Conservation (phyloP, 2,113 vertebrate genomes). For the Trichomycterus rosablanca region DNA sequence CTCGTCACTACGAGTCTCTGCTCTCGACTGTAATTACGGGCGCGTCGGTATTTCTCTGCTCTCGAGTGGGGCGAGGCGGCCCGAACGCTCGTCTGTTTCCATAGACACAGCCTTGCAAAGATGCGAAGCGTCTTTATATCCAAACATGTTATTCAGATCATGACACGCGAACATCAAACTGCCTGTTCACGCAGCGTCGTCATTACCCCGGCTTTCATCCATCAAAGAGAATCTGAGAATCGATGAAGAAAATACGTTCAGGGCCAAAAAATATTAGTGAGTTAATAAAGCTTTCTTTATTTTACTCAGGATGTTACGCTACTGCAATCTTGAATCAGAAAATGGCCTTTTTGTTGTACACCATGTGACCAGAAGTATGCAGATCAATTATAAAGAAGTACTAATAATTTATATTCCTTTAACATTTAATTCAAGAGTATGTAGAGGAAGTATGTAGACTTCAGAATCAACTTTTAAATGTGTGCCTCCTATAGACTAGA, state of each 20-base stretch:
- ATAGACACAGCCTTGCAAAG: constrained; percentile 17
- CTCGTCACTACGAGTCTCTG: constrained; percentile 14
- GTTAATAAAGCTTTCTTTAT: too few relatives aligned
- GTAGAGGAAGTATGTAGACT: too few relatives aligned
- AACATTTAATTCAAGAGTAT: too few relatives aligned
- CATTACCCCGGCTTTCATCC: neutral
- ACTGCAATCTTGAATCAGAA: too few relatives aligned
- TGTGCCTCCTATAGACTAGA: too few relatives aligned
- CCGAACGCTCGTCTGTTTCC: constrained; percentile 19
- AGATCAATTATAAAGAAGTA: too few relatives aligned
- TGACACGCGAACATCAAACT: neutral
- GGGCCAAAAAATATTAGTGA: too few relatives aligned
- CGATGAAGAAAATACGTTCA: neutral
- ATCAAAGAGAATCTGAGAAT: neutral
- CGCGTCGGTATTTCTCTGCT: constrained; percentile 20
- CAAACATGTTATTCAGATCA: neutral
- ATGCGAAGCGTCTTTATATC: constrained; percentile 11
- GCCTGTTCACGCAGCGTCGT: neutral
- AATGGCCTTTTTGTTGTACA: too few relatives aligned
- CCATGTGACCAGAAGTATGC: too few relatives aligned
- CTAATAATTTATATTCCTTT: too few relatives aligned
- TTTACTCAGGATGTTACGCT: too few relatives aligned
- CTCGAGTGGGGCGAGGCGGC: constrained; percentile 18
- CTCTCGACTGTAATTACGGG: constrained; percentile 21
- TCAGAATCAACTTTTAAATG: too few relatives aligned